phyloP scores from a whole-genome alignment of 2,797 vertebrate genomes.

The Sebastes paucispinis region DNA sequence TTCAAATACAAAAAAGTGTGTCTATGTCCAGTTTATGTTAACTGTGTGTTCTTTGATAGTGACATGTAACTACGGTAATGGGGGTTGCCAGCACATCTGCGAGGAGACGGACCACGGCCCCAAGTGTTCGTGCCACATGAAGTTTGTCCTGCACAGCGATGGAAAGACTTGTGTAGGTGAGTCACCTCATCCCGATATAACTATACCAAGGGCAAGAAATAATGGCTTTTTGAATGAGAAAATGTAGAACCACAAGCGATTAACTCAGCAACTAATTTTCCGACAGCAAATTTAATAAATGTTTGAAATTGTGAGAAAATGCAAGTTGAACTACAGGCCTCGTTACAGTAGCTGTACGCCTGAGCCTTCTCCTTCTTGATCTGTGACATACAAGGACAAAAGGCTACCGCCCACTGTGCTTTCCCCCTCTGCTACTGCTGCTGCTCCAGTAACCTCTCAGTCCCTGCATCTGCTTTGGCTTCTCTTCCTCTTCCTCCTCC shows the following conservation, averaged over 20 bases:
- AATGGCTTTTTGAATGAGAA: constrained; percentile 38
- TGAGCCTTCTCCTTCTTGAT: constrained; percentile 45
- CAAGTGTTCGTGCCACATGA: constrained; percentile 95
- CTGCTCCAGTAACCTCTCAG: constrained; percentile 71
- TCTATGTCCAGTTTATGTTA: constrained; percentile 29
- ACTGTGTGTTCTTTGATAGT: constrained; percentile 80
- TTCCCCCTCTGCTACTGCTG: constrained; percentile 19
- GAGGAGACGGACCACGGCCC: constrained; percentile 96
- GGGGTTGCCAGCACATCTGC: constrained; percentile 97
- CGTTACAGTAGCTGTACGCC: constrained; percentile 30
- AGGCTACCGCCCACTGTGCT: constrained; percentile 64
- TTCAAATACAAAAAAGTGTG: background rate
- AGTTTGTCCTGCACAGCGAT: constrained; percentile 93
- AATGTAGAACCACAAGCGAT: constrained; percentile 24
- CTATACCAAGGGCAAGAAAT: constrained; percentile 33
- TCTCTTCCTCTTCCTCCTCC: constrained; percentile 20
- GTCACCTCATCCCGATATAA: constrained; percentile 71
- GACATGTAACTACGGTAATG: constrained; percentile 98
- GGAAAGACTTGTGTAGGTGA: constrained; percentile 98
- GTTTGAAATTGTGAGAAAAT: constrained; percentile 46
- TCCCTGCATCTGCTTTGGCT: constrained; percentile 63
- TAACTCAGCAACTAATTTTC: constrained; percentile 30
- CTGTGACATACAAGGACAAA: constrained; percentile 80
- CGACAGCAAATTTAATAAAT: constrained; percentile 42
- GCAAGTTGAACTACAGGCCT: constrained; percentile 29